A percentile compares a stretch with the other conserved stretches of the same genome.
Evolutionary conservation across 2,888 invertebrate genomes (phyloP).

Genomic region (Flabesymbios commensalis): DNA sequence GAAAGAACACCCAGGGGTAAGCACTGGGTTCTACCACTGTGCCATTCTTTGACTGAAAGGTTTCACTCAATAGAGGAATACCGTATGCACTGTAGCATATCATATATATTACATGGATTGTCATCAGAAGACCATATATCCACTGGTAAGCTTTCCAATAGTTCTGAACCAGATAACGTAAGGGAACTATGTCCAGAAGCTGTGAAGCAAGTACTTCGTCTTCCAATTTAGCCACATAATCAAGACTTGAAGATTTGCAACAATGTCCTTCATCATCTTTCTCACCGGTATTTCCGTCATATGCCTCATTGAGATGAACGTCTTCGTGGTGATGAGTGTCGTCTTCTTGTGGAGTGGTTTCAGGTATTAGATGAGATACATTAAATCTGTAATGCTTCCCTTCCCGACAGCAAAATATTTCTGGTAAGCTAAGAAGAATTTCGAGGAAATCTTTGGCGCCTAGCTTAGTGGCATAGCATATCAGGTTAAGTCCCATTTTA

Average conservation of each 20-base stretch:
- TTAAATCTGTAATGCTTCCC: conserved; percentile 38
- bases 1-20: conserved; percentile 16
- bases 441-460: conserved; percentile 45
- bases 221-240: conserved; percentile 43
- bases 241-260: conserved; percentile 42
- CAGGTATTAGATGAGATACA: conserved; percentile 40
- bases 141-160: conserved; percentile 49
- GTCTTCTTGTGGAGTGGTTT: too few species aligned
- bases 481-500: conserved; percentile 41
- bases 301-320: too few species aligned
- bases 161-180: conserved; percentile 46
- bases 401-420: conserved; percentile 42
- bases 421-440: conserved; percentile 42
- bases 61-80: conserved; percentile 12
- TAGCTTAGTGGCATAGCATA: conserved; percentile 44
- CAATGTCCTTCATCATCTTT: too few species aligned
- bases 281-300: too few species aligned
- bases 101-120: conserved; percentile 55
- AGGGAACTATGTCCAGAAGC: conserved; percentile 50
- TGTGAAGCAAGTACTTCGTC: conserved; percentile 42
- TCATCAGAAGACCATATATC: conserved; percentile 47
- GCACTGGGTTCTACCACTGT: too few species aligned
- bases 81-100: conserved; percentile 39
- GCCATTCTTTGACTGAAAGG: too few species aligned
- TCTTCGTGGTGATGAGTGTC: too few species aligned